Base-by-base conservation (phyloP, 2,797 vertebrate genomes). In the Chelmon rostratus region DNA sequence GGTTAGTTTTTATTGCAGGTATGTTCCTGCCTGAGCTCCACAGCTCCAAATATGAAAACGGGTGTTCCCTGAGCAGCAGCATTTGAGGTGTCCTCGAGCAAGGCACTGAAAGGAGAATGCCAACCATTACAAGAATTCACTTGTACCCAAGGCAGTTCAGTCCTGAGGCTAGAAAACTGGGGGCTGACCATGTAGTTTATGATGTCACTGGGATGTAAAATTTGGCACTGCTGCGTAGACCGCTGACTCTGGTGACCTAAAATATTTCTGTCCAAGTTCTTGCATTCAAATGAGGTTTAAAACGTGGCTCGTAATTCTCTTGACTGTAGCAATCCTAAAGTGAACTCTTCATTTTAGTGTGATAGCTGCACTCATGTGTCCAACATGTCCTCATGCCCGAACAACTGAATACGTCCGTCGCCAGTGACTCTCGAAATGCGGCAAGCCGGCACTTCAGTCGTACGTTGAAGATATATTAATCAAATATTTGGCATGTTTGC, bases 201-300 rank as follows among this genome's bases (percentile, higher is more conserved):
- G 56, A 78, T 87, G 67, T 71, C 81, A 76, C 78, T 19, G 54
- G 66, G 75, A 68, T 86, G 86, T 76, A 61, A 83, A 87, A 91
- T 89, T 71, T 89, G 78, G 53, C 87, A 83, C 80, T 59, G 77
- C 78, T 64, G 31, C 18, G 54, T 69, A 56, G 74, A 82, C 31
- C 64, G 33, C 74, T 76, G 50, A 62, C 58, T 85, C 71, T 85
- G 64, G 73, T 87, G 80, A 89, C 79, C 73, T 58, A 72, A 69
- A 83, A 82, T 65, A 67, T 80, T 74, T 83, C 28, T 77, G 31
- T 70, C 53, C 12, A 25, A 68, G 61, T 67, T 69, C 21, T 38
- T 78, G 73, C 64, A 70, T 68, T 53, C 19, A 49, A 65, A 56
- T 42, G n/a, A 68, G 62, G 53, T 72, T 76, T 76, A 53, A 84